phyloP scores from a whole-genome alignment of 1,140 invertebrate genomes.

The Ladona fulva region DNA sequence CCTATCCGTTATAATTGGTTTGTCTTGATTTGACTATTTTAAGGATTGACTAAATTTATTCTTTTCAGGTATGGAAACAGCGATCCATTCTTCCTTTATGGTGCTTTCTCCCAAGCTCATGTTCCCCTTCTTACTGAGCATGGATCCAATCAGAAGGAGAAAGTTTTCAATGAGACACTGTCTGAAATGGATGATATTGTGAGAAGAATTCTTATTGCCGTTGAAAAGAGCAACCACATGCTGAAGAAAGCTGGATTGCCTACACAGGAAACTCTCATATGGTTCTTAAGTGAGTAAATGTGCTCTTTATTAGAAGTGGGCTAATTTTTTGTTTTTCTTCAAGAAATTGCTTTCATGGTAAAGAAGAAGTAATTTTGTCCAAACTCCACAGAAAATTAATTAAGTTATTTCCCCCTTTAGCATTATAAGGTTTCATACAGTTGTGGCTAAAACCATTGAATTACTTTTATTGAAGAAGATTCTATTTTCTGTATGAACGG shows the following conservation, averaged over 20 bases:
- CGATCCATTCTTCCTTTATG: slow-evolving; percentile 23
- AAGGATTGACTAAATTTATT: no score
- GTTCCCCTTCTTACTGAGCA: slow-evolving; percentile 21
- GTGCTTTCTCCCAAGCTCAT: slow-evolving; percentile 23
- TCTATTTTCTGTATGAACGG: no score
- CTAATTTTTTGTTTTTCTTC: no score
- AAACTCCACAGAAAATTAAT: no score
- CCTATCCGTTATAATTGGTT: neutral
- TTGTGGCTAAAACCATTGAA: no score
- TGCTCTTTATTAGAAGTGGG: no score
- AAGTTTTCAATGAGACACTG: slow-evolving; percentile 17
- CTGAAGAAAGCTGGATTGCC: neutral
- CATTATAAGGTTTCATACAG: no score
- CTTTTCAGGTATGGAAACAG: neutral
- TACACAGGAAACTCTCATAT: slow-evolving; percentile 20
- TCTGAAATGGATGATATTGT: slow-evolving; percentile 23
- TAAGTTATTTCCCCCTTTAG: no score
- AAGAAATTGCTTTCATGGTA: no score
- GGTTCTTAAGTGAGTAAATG: slow-evolving; percentile 24
- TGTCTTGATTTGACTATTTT: no score
- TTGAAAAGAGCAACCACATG: neutral
- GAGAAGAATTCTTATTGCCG: slow-evolving; percentile 17
- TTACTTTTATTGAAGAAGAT: no score
- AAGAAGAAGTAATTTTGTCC: no score
- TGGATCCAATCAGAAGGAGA: slow-evolving; percentile 11